Evolutionary conservation across 2,113 vertebrate species (phyloP).

Genomic region (Chitala chitala): DNA sequence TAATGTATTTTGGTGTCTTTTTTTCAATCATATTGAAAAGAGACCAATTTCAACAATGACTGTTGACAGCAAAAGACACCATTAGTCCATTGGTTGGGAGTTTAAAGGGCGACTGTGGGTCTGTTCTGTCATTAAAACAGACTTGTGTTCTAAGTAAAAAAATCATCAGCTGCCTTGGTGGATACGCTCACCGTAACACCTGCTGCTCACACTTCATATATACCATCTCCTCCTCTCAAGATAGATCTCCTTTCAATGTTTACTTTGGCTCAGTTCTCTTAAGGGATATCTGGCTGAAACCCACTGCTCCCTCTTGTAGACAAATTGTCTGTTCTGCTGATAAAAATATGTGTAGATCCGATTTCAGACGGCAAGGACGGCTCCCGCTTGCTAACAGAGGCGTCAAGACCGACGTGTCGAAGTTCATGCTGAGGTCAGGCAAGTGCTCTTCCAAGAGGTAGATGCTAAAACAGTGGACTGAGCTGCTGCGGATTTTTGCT

Average conservation of each 20-base stretch:
- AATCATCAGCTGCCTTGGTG: neutral
- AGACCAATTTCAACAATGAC: slow-evolving; percentile 3
- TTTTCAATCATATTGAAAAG: neutral
- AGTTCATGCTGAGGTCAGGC: slow-evolving; percentile 5
- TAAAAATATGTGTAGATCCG: slow-evolving; percentile 25
- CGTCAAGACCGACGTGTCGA: neutral
- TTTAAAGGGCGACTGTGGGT: neutral
- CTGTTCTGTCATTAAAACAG: neutral
- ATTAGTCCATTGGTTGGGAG: neutral
- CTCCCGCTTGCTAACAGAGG: neutral
- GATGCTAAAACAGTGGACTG: neutral
- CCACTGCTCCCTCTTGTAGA: slow-evolving; percentile 15
- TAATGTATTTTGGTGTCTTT: too few species aligned
- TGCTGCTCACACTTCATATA: slow-evolving; percentile 16
- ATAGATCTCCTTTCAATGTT: slow-evolving; percentile 21
- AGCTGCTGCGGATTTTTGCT: neutral
- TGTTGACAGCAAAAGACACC: neutral
- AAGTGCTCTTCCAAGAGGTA: neutral
- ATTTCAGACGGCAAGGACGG: neutral
- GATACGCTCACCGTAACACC: slow-evolving; percentile 17
- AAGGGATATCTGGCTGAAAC: slow-evolving; percentile 27
- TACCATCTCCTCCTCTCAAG: slow-evolving; percentile 18
- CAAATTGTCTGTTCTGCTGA: slow-evolving; percentile 14
- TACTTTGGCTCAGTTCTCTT: slow-evolving; percentile 27
- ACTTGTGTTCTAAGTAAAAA: slow-evolving; percentile 6